Percentiles rank a stretch among this genome's conserved stretches.
Conservation (phyloP, 2,888 invertebrate genomes). For the Nectonema munidae region DNA sequence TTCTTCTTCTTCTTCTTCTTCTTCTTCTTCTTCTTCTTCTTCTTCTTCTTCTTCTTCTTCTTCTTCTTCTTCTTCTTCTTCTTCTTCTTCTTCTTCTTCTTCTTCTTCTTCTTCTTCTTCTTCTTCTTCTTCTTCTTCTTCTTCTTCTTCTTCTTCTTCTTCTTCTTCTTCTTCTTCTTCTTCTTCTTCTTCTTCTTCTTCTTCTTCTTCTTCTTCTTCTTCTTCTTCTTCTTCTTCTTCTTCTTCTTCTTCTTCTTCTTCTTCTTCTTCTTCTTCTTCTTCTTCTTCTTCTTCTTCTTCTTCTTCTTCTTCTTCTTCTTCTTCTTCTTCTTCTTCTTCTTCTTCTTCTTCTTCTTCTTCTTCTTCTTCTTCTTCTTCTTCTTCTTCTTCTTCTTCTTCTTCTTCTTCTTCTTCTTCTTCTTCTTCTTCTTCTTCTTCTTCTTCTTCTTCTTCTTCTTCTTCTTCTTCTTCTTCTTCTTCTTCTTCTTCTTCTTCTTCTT, state of each 20-base stretch:
- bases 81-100: conserved; percentile 7
- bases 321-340: conserved; percentile 7
- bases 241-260: conserved; percentile 2
- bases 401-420: conserved; percentile 6
- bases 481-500: conserved; percentile 2
- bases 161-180: conserved; percentile 6
- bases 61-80: conserved; percentile 2
- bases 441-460: conserved; percentile 7
- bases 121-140: conserved; percentile 2
- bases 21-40: conserved; percentile 7
- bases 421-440: conserved; percentile 2
- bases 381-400: conserved; percentile 7
- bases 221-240: conserved; percentile 6
- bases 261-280: conserved; percentile 7
- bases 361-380: conserved; percentile 2
- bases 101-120: conserved; percentile 6
- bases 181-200: conserved; percentile 2
- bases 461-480: conserved; percentile 6
- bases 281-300: conserved; percentile 6
- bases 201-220: conserved; percentile 7
- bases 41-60: conserved; percentile 6
- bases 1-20: conserved; percentile 2
- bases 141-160: conserved; percentile 7
- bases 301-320: conserved; percentile 2
- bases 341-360: conserved; percentile 6